Percentiles rank a stretch among this genome's conserved stretches.
phyloP scores from a whole-genome alignment of 2,113 vertebrate species.

The Hystrix brachyura region DNA sequence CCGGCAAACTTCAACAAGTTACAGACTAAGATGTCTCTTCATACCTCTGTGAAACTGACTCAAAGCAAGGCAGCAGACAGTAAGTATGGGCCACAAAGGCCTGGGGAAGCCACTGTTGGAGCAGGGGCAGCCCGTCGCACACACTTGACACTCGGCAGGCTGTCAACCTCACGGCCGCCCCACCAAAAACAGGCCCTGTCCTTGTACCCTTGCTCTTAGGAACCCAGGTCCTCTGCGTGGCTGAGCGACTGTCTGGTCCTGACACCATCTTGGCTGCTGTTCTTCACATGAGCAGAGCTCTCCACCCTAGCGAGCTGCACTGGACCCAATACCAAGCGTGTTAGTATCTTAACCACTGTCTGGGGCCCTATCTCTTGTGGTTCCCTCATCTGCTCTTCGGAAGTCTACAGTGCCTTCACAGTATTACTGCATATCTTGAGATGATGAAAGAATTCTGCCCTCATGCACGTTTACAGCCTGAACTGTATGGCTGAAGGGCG shows the following conservation, averaged over 20 bases:
- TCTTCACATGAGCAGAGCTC: not conserved
- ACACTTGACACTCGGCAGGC: not conserved
- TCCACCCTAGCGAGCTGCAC: not conserved
- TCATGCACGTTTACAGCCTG: no score
- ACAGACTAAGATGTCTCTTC: conserved; percentile 16
- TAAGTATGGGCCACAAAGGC: not conserved
- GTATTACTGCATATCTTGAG: not conserved
- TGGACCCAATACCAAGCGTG: not conserved
- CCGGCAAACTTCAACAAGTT: conserved; percentile 9
- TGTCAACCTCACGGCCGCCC: not conserved
- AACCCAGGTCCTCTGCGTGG: not conserved
- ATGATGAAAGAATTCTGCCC: not conserved
- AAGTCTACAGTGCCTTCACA: not conserved
- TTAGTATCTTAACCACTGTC: not conserved
- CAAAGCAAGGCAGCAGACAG: not conserved
- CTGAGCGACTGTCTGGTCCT: not conserved
- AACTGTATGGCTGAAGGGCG: not conserved
- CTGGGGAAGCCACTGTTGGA: not conserved
- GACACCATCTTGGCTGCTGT: not conserved
- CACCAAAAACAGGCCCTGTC: not conserved
- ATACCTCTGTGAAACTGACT: conserved; percentile 10
- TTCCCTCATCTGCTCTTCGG: not conserved
- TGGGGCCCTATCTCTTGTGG: not conserved
- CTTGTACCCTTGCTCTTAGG: not conserved
- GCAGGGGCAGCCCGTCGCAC: rapidly evolving